These are phyloP conservation scores for Microctenopoma lineatum DNA, from an alignment of 2,797 vertebrate species.

Conservation along the genomic window DNA sequence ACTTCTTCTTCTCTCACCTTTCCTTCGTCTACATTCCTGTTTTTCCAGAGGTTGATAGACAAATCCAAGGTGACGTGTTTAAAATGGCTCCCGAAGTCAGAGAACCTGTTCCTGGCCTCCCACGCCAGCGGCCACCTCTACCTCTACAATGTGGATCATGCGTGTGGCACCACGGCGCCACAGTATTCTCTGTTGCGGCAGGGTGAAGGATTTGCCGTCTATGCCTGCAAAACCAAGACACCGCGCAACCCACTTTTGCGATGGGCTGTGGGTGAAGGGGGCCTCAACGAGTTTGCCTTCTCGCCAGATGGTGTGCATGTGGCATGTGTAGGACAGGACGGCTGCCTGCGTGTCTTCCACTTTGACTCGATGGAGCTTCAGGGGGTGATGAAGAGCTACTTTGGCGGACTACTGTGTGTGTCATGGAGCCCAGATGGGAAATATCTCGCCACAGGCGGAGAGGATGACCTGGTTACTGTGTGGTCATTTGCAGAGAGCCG, in stretches of 20 bases:
- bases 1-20: background rate
- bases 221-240: constrained; percentile 90
- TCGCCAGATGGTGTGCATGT: constrained; percentile 90
- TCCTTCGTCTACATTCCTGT: background rate
- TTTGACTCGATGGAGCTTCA: constrained; percentile 94
- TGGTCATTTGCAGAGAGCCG: constrained; percentile 92
- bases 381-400: constrained; percentile 95
- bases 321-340: constrained; percentile 93
- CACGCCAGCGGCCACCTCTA: constrained; percentile 94
- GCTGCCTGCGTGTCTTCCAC: constrained; percentile 91
- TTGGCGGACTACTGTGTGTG: constrained; percentile 91
- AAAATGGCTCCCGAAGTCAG: constrained; percentile 91
- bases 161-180: constrained; percentile 83
- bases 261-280: constrained; percentile 92
- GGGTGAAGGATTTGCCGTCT: constrained; percentile 91
- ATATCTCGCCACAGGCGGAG: constrained; percentile 91
- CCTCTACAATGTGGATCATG: constrained; percentile 91
- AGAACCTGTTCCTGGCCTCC: constrained; percentile 91
- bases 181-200: constrained; percentile 90
- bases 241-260: constrained; percentile 90
- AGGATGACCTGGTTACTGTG: constrained; percentile 93
- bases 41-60: constrained; percentile 90
- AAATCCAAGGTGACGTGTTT: constrained; percentile 92
- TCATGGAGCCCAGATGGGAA: constrained; percentile 95
- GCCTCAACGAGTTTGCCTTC: constrained; percentile 93